A percentile compares a stretch with the other conserved stretches of the same genome.
Evolutionary conservation across 2,797 vertebrate species (phyloP).

Genomic region (Ataeniobius toweri): DNA sequence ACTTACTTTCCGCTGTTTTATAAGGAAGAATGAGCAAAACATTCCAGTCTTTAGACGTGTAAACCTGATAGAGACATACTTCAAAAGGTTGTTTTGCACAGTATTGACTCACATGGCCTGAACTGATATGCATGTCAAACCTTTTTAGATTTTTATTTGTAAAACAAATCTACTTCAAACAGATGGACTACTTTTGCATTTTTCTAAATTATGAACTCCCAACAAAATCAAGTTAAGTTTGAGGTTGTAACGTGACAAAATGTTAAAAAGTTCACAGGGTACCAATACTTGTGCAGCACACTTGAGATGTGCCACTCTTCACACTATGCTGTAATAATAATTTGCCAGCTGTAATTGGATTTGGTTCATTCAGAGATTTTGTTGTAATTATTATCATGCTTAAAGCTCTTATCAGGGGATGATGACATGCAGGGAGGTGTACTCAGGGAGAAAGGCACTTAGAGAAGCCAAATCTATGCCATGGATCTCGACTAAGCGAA

Average conservation of each 20-base stretch:
- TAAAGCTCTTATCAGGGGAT: constrained; percentile 50
- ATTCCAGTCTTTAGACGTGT: background rate
- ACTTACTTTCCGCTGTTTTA: background rate
- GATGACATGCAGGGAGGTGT: constrained; percentile 36
- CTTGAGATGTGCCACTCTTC: constrained; percentile 45
- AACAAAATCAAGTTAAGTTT: too few relatives aligned
- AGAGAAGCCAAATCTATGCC: constrained; percentile 49
- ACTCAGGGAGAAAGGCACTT: constrained; percentile 58
- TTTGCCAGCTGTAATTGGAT: constrained; percentile 61
- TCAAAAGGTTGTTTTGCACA: background rate
- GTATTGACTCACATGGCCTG: background rate
- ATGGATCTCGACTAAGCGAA: constrained; percentile 61
- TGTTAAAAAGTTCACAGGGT: background rate
- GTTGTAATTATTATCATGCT: constrained; percentile 68
- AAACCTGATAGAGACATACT: background rate
- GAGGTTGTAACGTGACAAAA: background rate
- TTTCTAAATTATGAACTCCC: background rate
- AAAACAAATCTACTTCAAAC: background rate
- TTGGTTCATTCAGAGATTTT: constrained; percentile 58
- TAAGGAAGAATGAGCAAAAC: background rate
- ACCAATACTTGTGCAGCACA: background rate
- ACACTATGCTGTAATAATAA: constrained; percentile 39
- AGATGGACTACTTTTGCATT: background rate
- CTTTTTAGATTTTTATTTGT: background rate
- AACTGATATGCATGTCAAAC: background rate